Evolutionary conservation across 2,113 vertebrate genomes (phyloP), one percentile per base, ranked within the genome.

Genomic region (Limnothrissa miodon): DNA sequence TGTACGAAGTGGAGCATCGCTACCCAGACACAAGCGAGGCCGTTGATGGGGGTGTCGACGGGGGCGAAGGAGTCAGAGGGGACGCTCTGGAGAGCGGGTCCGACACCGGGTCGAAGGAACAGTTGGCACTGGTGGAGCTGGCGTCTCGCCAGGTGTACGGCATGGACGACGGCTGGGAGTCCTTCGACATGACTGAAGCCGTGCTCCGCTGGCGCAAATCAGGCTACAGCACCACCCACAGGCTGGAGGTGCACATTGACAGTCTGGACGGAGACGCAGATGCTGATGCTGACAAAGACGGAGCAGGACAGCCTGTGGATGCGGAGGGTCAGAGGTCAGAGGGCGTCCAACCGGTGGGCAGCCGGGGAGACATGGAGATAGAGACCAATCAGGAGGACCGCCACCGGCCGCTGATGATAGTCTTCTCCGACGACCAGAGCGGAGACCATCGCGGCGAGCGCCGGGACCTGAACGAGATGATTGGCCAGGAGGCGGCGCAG

Each of bases 401-500:
- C 84, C 96, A 98, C 11, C 94, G 95, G 83, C 98, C 98, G 44
- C 91, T 99, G 83, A 85, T 99, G 36, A 96, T 99, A 0, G 96
- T 99, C 85, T 99, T 98, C 92, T 99, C 98, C 0, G 95, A 99
- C 11, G 98, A 99, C 89, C 96, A 96, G 80, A 98, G 96, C 83
- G 94, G 91, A 0, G 97, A 97, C 87, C 95, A 93, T 36, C 96
- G 95, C 19, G 96, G 97, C 46, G 94, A 94, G 91, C 96, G 94
- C 84, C 93, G 95, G 11, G 98, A 99, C 88, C 88, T 99, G 85
- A 95, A 94, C 0, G 97, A 99, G 79, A 98, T 99, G 97, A 98
- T 99, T 0, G 92, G 94, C 79, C 98, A 98, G 0, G 98, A 99
- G 87, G 95, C 96, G 56, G 90, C 93, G 0, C 86, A 96, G 56